These are phyloP conservation scores for Rhaphigaster nebulosa DNA, from an alignment of 2,888 invertebrate genomes.

Conservation along the genomic window DNA sequence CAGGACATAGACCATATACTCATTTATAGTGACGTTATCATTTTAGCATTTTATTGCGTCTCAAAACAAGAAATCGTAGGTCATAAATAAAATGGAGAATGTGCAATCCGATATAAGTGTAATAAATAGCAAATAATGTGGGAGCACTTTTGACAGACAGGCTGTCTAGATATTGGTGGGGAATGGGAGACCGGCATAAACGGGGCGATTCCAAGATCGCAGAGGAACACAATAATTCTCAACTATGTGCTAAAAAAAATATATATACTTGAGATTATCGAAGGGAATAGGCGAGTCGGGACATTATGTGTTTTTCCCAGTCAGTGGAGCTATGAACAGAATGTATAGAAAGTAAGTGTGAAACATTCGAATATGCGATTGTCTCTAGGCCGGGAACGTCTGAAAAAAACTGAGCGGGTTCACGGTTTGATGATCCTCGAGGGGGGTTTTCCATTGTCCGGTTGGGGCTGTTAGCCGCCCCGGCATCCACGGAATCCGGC, in stretches of 20 bases:
- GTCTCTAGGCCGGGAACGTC: not conserved
- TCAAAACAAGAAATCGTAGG: not conserved
- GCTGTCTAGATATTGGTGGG: not conserved
- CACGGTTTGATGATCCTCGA: constrained; percentile 47
- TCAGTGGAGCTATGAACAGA: constrained; percentile 55
- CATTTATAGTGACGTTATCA: too few relatives aligned
- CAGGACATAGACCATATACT: too few relatives aligned
- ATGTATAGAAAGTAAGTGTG: constrained; percentile 60
- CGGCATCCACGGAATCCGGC: constrained; percentile 49
- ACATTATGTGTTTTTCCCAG: constrained; percentile 57
- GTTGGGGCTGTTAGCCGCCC: constrained; percentile 49
- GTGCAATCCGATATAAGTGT: not conserved
- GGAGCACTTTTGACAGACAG: not conserved
- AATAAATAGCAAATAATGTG: not conserved
- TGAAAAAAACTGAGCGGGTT: constrained; percentile 44
- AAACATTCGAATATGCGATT: constrained; percentile 58
- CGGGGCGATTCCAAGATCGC: not conserved
- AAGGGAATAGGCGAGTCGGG: constrained; percentile 29
- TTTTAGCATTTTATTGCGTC: too few relatives aligned
- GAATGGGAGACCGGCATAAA: not conserved
- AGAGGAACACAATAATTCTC: constrained; percentile 31
- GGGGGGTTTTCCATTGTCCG: constrained; percentile 13
- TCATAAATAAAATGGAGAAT: not conserved
- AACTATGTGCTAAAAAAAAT: constrained; percentile 12
- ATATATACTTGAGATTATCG: constrained; percentile 49